Conservation (phyloP, 2,888 invertebrate species). For the Stenotaenia linearis region DNA sequence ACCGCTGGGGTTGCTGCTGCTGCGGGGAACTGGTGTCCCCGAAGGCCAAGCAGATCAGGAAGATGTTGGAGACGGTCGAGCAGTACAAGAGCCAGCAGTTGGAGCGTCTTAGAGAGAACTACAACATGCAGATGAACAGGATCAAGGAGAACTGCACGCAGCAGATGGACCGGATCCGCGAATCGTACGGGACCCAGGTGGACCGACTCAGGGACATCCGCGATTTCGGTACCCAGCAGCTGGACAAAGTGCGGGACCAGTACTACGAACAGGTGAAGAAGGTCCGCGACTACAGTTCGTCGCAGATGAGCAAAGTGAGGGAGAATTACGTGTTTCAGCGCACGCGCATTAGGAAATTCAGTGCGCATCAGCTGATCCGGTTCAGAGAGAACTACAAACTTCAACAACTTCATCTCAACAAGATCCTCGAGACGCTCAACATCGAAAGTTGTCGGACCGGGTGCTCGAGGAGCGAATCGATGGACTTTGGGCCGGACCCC, state of each 20-base stretch:
- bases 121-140: constrained; percentile 81
- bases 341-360: constrained; percentile 89
- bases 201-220: constrained; percentile 79
- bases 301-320: constrained; percentile 85
- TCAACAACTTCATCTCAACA: constrained; percentile 90
- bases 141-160: constrained; percentile 90
- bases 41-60: constrained; percentile 73
- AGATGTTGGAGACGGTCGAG: constrained; percentile 84
- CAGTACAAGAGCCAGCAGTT: constrained; percentile 82
- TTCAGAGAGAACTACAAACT: constrained; percentile 90
- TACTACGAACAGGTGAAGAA: constrained; percentile 89
- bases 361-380: constrained; percentile 81
- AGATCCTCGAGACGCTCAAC: constrained; percentile 87
- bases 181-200: constrained; percentile 81
- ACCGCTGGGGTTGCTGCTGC: constrained; percentile 56
- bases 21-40: constrained; percentile 59
- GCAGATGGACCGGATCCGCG: constrained; percentile 90
- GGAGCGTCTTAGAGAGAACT: constrained; percentile 82
- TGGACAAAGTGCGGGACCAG: constrained; percentile 79
- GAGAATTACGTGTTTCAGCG: constrained; percentile 94
- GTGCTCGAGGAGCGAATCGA: constrained; percentile 68
- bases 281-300: constrained; percentile 84
- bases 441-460: constrained; percentile 88
- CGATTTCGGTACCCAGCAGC: constrained; percentile 75
- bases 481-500: constrained; percentile 32